phyloP scores from a whole-genome alignment of 2,797 vertebrate species.

The Percopsis omiscomaycus region DNA sequence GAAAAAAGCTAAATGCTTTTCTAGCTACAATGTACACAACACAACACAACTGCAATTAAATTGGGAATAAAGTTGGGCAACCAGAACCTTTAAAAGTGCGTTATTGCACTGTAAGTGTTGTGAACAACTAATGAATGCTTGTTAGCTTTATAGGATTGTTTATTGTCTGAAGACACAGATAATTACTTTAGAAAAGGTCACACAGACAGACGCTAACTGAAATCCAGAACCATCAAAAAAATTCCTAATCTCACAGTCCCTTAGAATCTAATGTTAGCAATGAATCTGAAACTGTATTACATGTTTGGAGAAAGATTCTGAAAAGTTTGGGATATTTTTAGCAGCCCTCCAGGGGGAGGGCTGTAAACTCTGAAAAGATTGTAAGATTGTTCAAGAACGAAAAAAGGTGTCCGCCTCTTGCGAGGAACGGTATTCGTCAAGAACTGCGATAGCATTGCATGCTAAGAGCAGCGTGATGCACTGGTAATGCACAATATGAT shows the following conservation, averaged over 20 bases:
- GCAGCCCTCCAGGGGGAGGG: background rate
- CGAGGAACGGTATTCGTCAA: slow-evolving; percentile 45
- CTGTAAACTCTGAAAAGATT: background rate
- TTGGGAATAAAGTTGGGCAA: background rate
- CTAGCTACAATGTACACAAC: no score
- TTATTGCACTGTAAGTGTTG: slow-evolving; percentile 57
- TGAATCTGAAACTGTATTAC: no score
- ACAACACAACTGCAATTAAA: no score
- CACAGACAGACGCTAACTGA: slow-evolving; percentile 1
- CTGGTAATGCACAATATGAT: slow-evolving; percentile 52
- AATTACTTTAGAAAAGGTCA: slow-evolving; percentile 27
- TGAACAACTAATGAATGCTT: slow-evolving; percentile 58
- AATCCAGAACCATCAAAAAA: slow-evolving; percentile 11
- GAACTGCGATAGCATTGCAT: slow-evolving; percentile 47
- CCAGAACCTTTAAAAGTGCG: slow-evolving; percentile 54
- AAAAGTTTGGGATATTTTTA: background rate
- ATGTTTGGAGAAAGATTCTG: no score
- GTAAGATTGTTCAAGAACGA: slow-evolving; percentile 2
- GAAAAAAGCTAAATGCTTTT: no score
- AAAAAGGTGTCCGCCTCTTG: slow-evolving; percentile 13
- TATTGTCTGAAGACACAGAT: slow-evolving; percentile 22
- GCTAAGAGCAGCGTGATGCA: slow-evolving; percentile 56
- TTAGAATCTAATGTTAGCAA: background rate
- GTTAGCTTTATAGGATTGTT: slow-evolving; percentile 58
- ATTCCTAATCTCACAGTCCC: slow-evolving; percentile 9